Conservation (phyloP, 35 echinoderm and acorn worm genomes). For the Holothuria glaberrima region DNA sequence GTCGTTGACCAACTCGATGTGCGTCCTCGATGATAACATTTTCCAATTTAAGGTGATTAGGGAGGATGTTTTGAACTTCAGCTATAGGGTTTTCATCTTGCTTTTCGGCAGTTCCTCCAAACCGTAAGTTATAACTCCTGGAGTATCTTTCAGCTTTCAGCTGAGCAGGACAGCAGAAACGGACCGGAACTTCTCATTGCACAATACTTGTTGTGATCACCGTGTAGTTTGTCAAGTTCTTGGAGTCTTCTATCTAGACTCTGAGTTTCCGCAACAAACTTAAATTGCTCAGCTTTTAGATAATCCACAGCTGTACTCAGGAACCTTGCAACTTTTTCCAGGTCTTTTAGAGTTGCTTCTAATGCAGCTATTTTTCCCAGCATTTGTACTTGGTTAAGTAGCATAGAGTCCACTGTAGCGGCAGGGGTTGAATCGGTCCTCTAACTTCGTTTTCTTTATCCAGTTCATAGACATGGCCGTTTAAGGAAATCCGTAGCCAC, state of each 20-base stretch:
- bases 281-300: background rate
- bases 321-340: background rate
- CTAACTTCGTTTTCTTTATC: too few species aligned
- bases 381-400: background rate
- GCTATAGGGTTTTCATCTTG: too few species aligned
- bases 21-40: background rate
- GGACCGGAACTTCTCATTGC: background rate
- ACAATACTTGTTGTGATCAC: background rate
- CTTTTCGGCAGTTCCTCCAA: too few species aligned
- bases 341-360: background rate
- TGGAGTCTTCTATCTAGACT: background rate
- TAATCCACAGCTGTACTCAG: background rate
- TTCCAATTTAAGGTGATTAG: background rate
- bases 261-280: conserved; percentile 3
- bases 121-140: too few species aligned
- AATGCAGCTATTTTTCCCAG: background rate
- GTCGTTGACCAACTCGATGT: background rate
- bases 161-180: background rate
- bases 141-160: conserved; percentile 27
- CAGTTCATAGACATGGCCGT: too few species aligned
- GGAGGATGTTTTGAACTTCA: conserved; percentile 19
- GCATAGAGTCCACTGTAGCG: background rate
- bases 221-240: background rate
- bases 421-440: too few species aligned
- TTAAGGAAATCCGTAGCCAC: too few species aligned